Base-by-base conservation (phyloP, 2,888 invertebrate species). In the Trichogramma dendrolimi region DNA sequence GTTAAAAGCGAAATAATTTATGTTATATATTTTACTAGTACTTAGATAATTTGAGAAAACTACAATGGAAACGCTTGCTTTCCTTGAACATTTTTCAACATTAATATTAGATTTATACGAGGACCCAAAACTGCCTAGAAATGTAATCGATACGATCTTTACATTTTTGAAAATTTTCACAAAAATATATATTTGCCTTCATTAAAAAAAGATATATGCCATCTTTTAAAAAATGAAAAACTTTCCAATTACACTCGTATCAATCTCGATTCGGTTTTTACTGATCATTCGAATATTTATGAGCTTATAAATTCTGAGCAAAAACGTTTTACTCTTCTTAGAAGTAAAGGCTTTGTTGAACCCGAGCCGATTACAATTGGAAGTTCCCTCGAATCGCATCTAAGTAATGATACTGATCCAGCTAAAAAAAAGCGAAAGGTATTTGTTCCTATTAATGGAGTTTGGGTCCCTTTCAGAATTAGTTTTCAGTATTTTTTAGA, bases 181-280 rank as follows among this genome's bases (percentile, higher is more conserved):
- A 27, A 7, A 44, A 55, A 44, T 38, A 46, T 55, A 27, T 46
- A 10, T 27, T 10, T 55, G 4, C 55, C 55, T 5, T 55, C 38
- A 10, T 44, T 55, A 38, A 55, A 55, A 55, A 44, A 44, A 8
- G 55, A 55, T 44, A 55, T 55, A 46, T 27, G 5, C 3, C 10
- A 44, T 4, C 10, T 10, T 27, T 44, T 46, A 6, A 4, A 55
- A 38, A 46, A 46, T 44, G 55, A 55, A 41, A 44, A 55, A 5
- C 6, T 55, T 46, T 55, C 55, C 38, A 38, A 44, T 5, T 3
- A 14, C 6, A 6, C 55, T 38, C 0, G 38, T 27, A n/a, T 27
- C 8, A 27, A 38, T 4, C 1, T 55, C 4, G 10, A 44, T 38
- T 7, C 7, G 8, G 7, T 5, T 55, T 55, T 55, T 55, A 11